A percentile compares a stretch with the other conserved stretches of the same genome.
These are phyloP conservation scores for Suricata suricatta DNA, from an alignment of 2,113 vertebrate genomes.

Conservation along the genomic window DNA sequence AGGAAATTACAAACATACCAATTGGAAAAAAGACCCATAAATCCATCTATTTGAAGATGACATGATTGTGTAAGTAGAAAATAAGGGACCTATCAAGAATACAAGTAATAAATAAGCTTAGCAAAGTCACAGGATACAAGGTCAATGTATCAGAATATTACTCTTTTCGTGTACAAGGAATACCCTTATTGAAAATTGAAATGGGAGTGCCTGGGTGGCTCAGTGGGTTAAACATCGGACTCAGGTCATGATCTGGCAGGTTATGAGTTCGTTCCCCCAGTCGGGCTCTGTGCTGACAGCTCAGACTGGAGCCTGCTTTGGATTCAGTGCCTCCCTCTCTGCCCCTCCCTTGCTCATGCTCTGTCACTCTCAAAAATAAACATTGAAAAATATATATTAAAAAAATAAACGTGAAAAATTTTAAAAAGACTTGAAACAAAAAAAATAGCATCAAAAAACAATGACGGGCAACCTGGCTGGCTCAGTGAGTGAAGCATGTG, in stretches of 20 bases:
- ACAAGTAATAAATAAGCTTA: neutral
- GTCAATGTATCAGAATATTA: neutral
- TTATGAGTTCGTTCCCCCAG: too few relatives aligned
- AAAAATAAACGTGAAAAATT: neutral
- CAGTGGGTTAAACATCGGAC: too few relatives aligned
- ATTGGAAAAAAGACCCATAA: neutral
- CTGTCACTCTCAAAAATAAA: too few relatives aligned
- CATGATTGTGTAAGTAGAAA: neutral
- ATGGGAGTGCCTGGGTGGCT: too few relatives aligned
- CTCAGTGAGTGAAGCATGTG: neutral
- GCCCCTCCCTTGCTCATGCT: too few relatives aligned
- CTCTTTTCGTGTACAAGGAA: neutral
- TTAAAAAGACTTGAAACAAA: neutral
- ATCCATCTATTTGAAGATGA: neutral
- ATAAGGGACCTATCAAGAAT: neutral
- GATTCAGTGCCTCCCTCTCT: too few relatives aligned
- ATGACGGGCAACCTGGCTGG: neutral
- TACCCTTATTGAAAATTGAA: neutral
- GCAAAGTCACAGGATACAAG: neutral
- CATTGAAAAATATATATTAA: too few relatives aligned
- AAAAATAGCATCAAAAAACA: slow-evolving; percentile 1
- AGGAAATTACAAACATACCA: neutral
- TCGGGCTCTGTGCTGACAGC: too few relatives aligned
- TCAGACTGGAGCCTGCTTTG: too few relatives aligned
- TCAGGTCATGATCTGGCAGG: too few relatives aligned